Conservation (phyloP, 30 jellyfish, hydroid and myxozoan species). For the Catostylus mosaicus region DNA sequence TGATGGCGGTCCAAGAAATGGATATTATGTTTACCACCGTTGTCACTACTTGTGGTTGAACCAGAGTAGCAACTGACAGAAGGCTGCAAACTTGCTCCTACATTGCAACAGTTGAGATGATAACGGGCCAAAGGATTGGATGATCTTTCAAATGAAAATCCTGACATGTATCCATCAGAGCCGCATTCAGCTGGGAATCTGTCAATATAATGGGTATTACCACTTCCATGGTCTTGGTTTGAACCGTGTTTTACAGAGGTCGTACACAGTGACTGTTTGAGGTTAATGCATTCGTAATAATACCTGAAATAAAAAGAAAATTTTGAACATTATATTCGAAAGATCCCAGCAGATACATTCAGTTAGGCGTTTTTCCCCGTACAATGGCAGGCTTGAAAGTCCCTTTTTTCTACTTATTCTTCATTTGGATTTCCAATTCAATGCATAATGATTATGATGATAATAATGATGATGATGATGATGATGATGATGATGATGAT, state of each 20-base stretch:
- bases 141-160: neutral
- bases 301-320: too few relatives aligned
- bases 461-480: too few relatives aligned
- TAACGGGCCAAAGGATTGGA: neutral
- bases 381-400: too few relatives aligned
- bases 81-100: neutral
- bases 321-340: too few relatives aligned
- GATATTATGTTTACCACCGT: neutral
- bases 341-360: too few relatives aligned
- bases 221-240: conserved; percentile 4
- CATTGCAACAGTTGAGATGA: neutral
- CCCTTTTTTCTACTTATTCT: too few relatives aligned
- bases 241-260: neutral
- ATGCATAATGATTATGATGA: too few relatives aligned
- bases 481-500: too few relatives aligned
- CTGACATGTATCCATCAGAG: neutral
- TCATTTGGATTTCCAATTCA: too few relatives aligned
- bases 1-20: conserved; percentile 11
- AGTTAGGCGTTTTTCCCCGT: too few relatives aligned
- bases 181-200: conserved; percentile 8
- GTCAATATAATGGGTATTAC: neutral
- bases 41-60: neutral
- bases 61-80: neutral
- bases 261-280: neutral
- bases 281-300: conserved; percentile 6